These are phyloP conservation scores for Malacoraja senta DNA, from an alignment of 2,797 vertebrate genomes.

Conservation along the genomic window DNA sequence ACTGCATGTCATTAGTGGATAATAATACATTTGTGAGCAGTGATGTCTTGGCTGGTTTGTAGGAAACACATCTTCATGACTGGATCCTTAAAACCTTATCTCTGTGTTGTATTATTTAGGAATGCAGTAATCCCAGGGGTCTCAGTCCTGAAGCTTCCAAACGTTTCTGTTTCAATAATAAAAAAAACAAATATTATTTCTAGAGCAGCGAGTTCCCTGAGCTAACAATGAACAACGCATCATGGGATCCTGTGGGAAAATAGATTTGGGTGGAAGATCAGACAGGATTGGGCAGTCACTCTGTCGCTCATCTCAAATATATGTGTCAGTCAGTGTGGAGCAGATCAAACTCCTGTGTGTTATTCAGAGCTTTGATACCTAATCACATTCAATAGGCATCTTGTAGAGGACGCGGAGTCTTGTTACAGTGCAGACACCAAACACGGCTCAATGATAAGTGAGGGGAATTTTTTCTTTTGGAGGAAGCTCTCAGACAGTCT, in stretches of 20 bases:
- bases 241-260: constrained; percentile 67
- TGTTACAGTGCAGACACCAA: constrained; percentile 22
- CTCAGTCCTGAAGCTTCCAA: constrained; percentile 18
- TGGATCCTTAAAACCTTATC: constrained; percentile 26
- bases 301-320: constrained; percentile 69
- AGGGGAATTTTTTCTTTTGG: constrained; percentile 11
- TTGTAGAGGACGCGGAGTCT: neutral
- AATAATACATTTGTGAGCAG: constrained; percentile 15
- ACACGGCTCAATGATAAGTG: neutral
- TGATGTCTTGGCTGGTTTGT: constrained; percentile 11
- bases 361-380: constrained; percentile 75
- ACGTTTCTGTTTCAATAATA: constrained; percentile 17
- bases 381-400: constrained; percentile 52
- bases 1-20: neutral
- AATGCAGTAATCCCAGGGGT: constrained; percentile 30
- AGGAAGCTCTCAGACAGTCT: constrained; percentile 17
- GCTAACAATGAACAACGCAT: constrained; percentile 68
- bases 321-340: constrained; percentile 67
- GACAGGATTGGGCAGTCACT: constrained; percentile 65
- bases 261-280: constrained; percentile 63
- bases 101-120: constrained; percentile 35
- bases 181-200: constrained; percentile 49
- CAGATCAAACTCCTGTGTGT: constrained; percentile 68
- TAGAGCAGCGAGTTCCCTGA: constrained; percentile 49
- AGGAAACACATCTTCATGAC: constrained; percentile 33